These are phyloP conservation scores for Stigmatopora argus DNA, from an alignment of 2,113 vertebrate species.

Conservation along the genomic window DNA sequence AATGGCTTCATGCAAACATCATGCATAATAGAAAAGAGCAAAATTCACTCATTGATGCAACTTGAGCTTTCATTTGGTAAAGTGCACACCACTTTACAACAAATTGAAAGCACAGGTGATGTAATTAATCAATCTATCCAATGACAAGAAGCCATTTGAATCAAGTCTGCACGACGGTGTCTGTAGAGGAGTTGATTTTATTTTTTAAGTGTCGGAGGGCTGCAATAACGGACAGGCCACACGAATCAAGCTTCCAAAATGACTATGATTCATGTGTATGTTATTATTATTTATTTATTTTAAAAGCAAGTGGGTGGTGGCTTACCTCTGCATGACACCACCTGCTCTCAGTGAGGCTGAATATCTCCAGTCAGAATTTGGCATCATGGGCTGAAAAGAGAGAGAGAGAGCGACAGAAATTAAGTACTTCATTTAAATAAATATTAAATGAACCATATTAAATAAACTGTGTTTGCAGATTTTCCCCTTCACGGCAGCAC, in stretches of 20 bases:
- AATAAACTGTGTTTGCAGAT: neutral
- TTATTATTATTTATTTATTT: no score
- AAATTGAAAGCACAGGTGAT: constrained; percentile 27
- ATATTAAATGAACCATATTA: constrained; percentile 15
- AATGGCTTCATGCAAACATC: neutral
- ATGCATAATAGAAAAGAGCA: neutral
- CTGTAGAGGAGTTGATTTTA: neutral
- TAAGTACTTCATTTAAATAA: constrained; percentile 4
- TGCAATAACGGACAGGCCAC: neutral
- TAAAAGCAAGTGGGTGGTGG: neutral
- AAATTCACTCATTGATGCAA: neutral
- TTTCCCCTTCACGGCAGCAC: constrained; percentile 9
- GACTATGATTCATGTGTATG: neutral
- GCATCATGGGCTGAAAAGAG: constrained; percentile 81
- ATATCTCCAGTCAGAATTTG: constrained; percentile 92
- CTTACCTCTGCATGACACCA: constrained; percentile 88
- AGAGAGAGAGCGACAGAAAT: constrained; percentile 53
- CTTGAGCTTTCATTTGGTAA: constrained; percentile 20
- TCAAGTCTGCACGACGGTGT: neutral
- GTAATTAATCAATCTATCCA: constrained; percentile 10
- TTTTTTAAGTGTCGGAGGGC: neutral
- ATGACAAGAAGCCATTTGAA: no score
- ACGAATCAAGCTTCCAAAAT: neutral
- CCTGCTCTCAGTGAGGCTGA: constrained; percentile 94
- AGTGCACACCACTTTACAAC: constrained; percentile 21